Evolutionary conservation across 37 sponge, comb jelly and placozoan species (phyloP), one percentile per base, ranked within the genome.

Genomic region (Chondrilla cf. caribensis): DNA sequence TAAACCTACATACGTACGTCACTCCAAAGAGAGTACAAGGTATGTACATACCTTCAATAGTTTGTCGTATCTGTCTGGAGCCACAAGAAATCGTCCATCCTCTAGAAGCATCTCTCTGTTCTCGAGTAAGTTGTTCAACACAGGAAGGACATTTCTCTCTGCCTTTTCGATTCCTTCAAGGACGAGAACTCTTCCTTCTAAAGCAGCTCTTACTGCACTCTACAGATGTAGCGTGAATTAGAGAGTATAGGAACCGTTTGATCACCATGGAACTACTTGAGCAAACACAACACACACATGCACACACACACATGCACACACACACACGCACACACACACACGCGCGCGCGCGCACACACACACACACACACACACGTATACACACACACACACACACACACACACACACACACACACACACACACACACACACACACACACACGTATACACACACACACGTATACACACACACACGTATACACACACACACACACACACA

Each of bases 61-160:
- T 29, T 70, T 72, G 73, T 96, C 97, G 59, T 93, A 96, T 81
- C 94, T 83, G 9, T 84, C 68, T 21, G 88, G 83, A 37, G 94
- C 79, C 70, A 96, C 76, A 29, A 96, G 88, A 77, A 96, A 87
- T 40, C 91, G 43, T 9, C 97, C 97, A 88, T 96, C 94, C 32
- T 96, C 97, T 18, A 96, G 79, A 54, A 88, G 91, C 91, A 93
- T 90, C 86, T 96, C 97, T 70, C 97, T 91, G 86, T 96, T 96
- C 83, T 96, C 97, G 7, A 96, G 82, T 47, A 96, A 84, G 67
- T 96, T 96, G 79, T 96, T 93, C 15, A 96, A 70, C 40, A 96
- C 84, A 8, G 97, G 97, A 2, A 96, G 78, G 22, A 96, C 94
- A 80, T 96, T 96, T 82, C 94, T 86, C 79, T 96, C 97, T 28